phyloP scores from a whole-genome alignment of 2,797 vertebrate species.

The Acrossocheilus wenchowensis region DNA sequence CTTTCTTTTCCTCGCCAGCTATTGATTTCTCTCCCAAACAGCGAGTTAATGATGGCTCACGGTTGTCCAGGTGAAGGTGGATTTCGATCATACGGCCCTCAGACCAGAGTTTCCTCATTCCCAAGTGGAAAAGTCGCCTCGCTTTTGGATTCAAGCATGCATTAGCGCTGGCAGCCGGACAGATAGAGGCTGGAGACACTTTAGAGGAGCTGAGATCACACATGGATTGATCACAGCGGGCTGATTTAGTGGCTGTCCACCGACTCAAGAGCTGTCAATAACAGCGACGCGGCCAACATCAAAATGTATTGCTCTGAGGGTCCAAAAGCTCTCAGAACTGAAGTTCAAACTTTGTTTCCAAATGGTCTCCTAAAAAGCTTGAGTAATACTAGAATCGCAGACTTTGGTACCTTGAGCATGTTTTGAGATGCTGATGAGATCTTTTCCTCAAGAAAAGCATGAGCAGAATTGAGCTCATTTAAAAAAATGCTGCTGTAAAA shows the following conservation, averaged over 20 bases:
- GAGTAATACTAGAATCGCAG: neutral
- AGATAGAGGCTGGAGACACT: slow-evolving; percentile 25
- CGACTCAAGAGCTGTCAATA: neutral
- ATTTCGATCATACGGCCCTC: slow-evolving; percentile 46
- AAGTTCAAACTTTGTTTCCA: neutral
- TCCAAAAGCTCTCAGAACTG: neutral
- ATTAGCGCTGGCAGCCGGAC: slow-evolving; percentile 43
- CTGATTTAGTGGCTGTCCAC: slow-evolving; percentile 34
- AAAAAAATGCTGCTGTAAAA: neutral
- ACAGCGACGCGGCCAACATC: neutral
- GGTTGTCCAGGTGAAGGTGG: slow-evolving; percentile 45
- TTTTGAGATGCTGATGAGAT: neutral
- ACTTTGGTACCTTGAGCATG: neutral
- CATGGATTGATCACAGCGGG: slow-evolving; percentile 34
- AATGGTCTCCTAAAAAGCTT: neutral
- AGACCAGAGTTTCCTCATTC: slow-evolving; percentile 37
- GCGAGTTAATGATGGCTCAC: slow-evolving; percentile 46
- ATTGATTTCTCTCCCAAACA: slow-evolving; percentile 51
- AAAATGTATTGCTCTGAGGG: neutral
- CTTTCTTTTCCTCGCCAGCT: slow-evolving; percentile 33
- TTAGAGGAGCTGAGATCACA: slow-evolving; percentile 29
- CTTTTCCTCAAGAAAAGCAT: neutral
- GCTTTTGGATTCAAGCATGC: neutral
- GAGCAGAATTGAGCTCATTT: neutral
- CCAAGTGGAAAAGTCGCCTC: neutral